Evolutionary conservation across 2,888 invertebrate genomes (phyloP).

Genomic region (Limnephilus marmoratus): DNA sequence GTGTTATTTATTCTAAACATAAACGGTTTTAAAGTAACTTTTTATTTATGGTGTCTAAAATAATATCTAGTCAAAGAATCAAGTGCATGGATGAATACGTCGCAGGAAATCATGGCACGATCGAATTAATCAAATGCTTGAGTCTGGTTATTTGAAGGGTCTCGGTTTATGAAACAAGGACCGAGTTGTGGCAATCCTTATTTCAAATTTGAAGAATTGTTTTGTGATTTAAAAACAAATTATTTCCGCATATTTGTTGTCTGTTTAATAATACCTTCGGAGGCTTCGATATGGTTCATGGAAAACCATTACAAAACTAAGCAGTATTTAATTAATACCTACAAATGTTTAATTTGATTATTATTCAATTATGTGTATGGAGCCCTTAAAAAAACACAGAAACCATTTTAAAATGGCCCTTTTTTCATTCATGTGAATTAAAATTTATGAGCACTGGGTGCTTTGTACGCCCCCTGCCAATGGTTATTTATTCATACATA

Average conservation of each 20-base stretch:
- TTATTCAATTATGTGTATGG: too few species aligned
- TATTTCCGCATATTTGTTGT: not conserved
- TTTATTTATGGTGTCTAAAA: not conserved
- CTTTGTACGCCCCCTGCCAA: too few species aligned
- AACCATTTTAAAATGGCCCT: not conserved
- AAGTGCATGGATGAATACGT: not conserved
- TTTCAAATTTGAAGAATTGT: not conserved
- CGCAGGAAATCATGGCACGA: not conserved
- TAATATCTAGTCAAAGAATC: not conserved
- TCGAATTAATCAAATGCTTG: not conserved
- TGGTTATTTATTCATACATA: not conserved
- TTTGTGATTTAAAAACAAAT: too few species aligned
- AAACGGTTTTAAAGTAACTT: not conserved
- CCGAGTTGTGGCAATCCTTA: not conserved
- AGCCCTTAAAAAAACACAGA: not conserved
- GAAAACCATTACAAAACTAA: not conserved
- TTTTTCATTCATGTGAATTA: not conserved
- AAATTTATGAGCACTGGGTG: not conserved
- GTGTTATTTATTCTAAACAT: too few species aligned
- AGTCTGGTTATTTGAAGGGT: not conserved
- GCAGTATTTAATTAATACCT: not conserved
- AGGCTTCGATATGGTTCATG: not conserved
- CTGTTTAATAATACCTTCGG: not conserved
- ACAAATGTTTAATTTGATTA: not conserved
- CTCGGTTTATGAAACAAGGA: not conserved